Evolutionary conservation across 2,797 vertebrate genomes (phyloP), one percentile per base, ranked within the genome.

Genomic region (Phoebastria nigripes): DNA sequence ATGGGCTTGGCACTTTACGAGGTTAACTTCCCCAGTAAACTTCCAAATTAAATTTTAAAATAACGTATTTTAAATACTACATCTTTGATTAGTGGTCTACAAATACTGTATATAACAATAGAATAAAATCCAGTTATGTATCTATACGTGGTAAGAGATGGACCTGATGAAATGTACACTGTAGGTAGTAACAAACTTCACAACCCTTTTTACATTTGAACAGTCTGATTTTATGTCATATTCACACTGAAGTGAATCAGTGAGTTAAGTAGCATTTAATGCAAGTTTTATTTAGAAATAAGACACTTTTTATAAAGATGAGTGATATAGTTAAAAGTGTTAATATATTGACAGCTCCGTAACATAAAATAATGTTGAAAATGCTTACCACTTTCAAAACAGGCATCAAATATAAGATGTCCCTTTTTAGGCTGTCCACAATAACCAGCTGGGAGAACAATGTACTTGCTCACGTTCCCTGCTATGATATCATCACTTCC

Each of bases 331-430:
- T 77, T 86, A 25, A 18, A 70, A 82, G 29, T 33, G 37, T 56
- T n/a, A 71, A 22, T 33, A 51, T 4, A 65, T 4, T 73, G 56
- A 51, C 42, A 88, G 35, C 22, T 39, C 39, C 3, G 2, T 58
- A 78, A 70, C 17, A 52, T 2, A 47, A 72, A 87, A 46, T 10
- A 77, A 55, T 6, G 24, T 17, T 69, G 46, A 35, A 82, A 84
- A 85, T 7, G 98, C 99, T 99, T 96, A 99, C 99, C 99, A 82
- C 99, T 99, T 97, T 99, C 99, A 98, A 99, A 99, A 97, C 99
- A 99, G 95, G 99, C 99, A 92, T 99, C 99, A 97, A 99, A 99
- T 73, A 99, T 94, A 93, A 99, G 98, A 97, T 99, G 99, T 96
- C 99, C 99, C 98, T 98, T 99, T 82, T 98, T 98, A 62, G 98